Evolutionary conservation across 2,797 vertebrate species (phyloP), one percentile per base, ranked within the genome.

Genomic region (Amniataba percoides): DNA sequence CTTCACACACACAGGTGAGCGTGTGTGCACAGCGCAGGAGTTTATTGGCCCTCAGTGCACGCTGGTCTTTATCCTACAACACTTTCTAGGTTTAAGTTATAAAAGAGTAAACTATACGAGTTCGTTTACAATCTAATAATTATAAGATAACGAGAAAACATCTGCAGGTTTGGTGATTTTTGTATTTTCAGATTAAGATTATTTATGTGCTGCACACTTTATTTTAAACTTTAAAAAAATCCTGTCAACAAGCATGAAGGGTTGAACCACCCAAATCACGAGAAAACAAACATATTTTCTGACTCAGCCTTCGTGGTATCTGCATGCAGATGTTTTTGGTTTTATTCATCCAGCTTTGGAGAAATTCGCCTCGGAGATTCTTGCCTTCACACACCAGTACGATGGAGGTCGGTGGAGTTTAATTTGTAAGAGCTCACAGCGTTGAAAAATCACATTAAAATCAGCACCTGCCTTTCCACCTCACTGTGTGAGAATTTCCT

Each of bases 1-100:
- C 86, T 77, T 19, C 68, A 53, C 1, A 36, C 53, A 46, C 27
- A 66, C 59, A 81, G 74, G 81, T 79, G 70, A 62, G 61, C 27
- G 62, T 59, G 66, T 67, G 0, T 40, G 4, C 67, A 67, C 2
- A 21, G 48, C 63, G 31, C 56, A 46, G 71, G 65, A 53, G 49
- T 71, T 23, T 43, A 25, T 66, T 70, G 70, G 42, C 55, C 39
- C 12, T 55, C 27, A 42, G 40, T 49, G 5, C 55, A 27, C 43
- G 31, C 11, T 36, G 21, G 16, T 25, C 15, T 58, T 27, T 59
- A 27, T 21, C 23, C 42, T 3, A 4, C 7, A 16, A 39, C 51
- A 21, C 40, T 18, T 55, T n/a, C 48, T 31, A 31, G 31, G 39
- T 61, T 61, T 5, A 56, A 25, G 25, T 19, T 39, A 46, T 55